phyloP scores from a whole-genome alignment of 2,888 invertebrate species.

The Eumacrocentrus americanus region DNA sequence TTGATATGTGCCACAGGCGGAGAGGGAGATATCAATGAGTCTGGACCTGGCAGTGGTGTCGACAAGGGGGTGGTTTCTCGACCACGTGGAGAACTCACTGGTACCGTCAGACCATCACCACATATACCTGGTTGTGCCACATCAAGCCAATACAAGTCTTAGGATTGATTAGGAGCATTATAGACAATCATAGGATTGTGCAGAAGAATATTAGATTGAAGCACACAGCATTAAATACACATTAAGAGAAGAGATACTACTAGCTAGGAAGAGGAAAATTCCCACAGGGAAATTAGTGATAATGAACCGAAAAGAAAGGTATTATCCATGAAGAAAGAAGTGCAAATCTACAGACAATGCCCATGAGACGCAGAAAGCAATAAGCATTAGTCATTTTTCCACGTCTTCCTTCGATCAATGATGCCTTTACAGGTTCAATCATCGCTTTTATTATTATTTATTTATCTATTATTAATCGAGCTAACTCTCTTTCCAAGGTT shows the following conservation, averaged over 20 bases:
- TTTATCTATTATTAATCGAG: too few relatives aligned
- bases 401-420: too few relatives aligned
- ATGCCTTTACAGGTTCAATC: too few relatives aligned
- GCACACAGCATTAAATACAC: neutral
- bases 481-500: too few relatives aligned
- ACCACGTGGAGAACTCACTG: slow-evolving; percentile 57
- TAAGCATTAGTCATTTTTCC: too few relatives aligned
- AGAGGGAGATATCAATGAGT: slow-evolving; percentile 56
- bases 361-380: too few relatives aligned
- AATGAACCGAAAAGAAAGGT: neutral
- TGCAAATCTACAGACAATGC: too few relatives aligned
- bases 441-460: neutral
- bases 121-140: slow-evolving; percentile 53
- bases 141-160: slow-evolving; percentile 42
- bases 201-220: neutral
- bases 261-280: too few relatives aligned
- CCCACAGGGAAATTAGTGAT: neutral
- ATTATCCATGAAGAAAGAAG: too few relatives aligned
- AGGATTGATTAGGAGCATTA: neutral
- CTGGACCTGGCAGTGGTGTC: slow-evolving; percentile 56
- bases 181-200: neutral
- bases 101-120: slow-evolving; percentile 59
- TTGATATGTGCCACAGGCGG: slow-evolving; percentile 49
- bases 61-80: slow-evolving; percentile 53
- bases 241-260: neutral